A percentile compares a stretch with the other conserved stretches of the same genome.
Evolutionary conservation across 2,888 invertebrate species (phyloP).

Genomic region (Nebria salina): DNA sequence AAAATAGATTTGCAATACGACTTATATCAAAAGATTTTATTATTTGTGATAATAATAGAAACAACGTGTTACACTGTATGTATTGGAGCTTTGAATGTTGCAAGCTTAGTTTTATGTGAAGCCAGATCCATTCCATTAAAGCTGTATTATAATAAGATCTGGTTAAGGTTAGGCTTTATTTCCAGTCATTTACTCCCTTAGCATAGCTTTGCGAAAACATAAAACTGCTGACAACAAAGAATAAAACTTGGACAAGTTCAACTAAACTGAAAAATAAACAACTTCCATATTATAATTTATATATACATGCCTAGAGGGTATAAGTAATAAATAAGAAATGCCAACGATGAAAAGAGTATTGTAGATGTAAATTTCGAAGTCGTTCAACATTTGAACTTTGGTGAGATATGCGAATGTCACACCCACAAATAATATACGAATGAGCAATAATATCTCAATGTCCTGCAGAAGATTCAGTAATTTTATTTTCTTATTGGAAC

Average conservation of each 20-base stretch:
- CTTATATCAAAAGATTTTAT: too few species aligned
- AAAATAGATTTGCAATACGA: too few species aligned
- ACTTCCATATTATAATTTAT: neutral
- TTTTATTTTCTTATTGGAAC: slow-evolving; percentile 42
- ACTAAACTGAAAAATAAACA: neutral
- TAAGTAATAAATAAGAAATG: neutral
- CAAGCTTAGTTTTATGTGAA: neutral
- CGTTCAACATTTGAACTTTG: neutral
- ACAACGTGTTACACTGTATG: too few species aligned
- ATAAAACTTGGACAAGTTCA: neutral
- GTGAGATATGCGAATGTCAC: neutral
- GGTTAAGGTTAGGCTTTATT: neutral
- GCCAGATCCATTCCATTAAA: neutral
- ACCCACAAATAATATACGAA: neutral
- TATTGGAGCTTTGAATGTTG: neutral
- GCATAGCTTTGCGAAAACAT: slow-evolving; percentile 1
- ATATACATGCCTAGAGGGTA: neutral
- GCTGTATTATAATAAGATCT: neutral
- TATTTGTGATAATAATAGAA: too few species aligned
- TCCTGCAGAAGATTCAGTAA: slow-evolving; percentile 23
- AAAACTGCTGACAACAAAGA: neutral
- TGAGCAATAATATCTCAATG: neutral
- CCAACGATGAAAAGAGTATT: neutral
- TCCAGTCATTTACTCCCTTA: neutral
- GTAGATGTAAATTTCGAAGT: neutral